Conservation (phyloP, 2,888 invertebrate genomes). For the Notodonta dromedarius region DNA sequence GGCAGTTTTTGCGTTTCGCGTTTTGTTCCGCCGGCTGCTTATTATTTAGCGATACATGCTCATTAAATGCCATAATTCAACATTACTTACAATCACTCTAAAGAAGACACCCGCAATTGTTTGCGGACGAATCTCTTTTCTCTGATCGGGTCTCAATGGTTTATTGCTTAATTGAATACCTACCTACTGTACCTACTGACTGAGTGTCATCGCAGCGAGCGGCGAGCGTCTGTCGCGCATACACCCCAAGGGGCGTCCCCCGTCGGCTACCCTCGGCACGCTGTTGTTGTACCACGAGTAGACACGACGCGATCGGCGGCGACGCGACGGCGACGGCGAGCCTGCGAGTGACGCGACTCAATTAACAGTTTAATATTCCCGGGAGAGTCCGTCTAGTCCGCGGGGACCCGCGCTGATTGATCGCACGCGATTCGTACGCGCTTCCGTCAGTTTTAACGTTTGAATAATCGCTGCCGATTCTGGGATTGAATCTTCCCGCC, state of each 20-base stretch:
- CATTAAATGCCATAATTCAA: conserved; percentile 34
- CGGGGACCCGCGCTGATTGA: conserved; percentile 15
- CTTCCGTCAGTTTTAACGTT: conserved; percentile 13
- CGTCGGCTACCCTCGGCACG: background rate
- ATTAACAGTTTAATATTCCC: conserved; percentile 48
- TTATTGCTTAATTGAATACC: conserved; percentile 40
- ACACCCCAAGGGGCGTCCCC: background rate
- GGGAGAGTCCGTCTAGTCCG: conserved; percentile 17
- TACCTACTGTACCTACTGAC: conserved; percentile 20
- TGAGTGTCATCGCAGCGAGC: no score
- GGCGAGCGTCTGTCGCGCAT: background rate
- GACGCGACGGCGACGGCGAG: background rate
- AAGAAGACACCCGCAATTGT: conserved; percentile 13
- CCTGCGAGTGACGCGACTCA: conserved; percentile 26
- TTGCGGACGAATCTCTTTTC: conserved; percentile 29
- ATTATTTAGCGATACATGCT: conserved; percentile 41
- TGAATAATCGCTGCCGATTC: conserved; percentile 12
- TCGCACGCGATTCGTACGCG: conserved; percentile 10
- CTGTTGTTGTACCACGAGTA: background rate
- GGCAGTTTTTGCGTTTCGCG: conserved; percentile 24
- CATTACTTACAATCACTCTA: conserved; percentile 23
- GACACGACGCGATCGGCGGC: background rate
- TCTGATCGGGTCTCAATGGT: conserved; percentile 22
- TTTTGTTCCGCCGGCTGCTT: conserved; percentile 28
- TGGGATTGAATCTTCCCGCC: conserved; percentile 26